A percentile compares a stretch with the other conserved stretches of the same genome.
Conservation (phyloP, 64 coral and sea anemone species). For the Montipora capricornis region DNA sequence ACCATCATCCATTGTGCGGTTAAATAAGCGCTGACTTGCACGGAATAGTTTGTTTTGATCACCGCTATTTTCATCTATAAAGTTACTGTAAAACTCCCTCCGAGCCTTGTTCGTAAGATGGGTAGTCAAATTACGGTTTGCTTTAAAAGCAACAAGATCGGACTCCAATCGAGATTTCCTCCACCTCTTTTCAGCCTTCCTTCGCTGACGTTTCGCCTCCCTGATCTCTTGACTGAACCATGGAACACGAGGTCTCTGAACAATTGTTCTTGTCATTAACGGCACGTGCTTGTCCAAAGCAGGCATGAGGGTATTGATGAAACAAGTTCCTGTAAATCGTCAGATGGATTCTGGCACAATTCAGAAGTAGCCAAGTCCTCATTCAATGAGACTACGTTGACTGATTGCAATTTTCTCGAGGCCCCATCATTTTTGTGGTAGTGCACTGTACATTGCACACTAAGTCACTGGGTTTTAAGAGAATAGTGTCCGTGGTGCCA, state of each 20-base stretch:
- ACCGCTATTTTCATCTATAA: constrained; percentile 32
- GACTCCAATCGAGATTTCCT: constrained; percentile 3
- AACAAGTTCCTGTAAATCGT: no score
- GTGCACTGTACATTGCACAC: no score
- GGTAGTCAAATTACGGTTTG: constrained; percentile 12
- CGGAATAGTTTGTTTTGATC: constrained; percentile 47
- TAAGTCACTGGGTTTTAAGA: no score
- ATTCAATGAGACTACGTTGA: no score
- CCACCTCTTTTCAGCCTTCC: constrained; percentile 46
- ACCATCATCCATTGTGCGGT: constrained; percentile 34
- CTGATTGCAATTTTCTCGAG: no score
- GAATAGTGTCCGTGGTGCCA: no score
- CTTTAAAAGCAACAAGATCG: constrained; percentile 1
- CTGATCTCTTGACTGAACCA: constrained; percentile 53
- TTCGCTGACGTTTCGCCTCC: constrained; percentile 34
- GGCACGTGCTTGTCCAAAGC: no score
- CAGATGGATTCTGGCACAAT: no score
- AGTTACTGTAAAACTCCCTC: constrained; percentile 43
- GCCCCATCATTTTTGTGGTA: no score
- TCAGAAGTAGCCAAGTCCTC: no score
- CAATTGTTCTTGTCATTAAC: not conserved
- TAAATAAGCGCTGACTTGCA: constrained; percentile 20
- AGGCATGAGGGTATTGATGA: no score
- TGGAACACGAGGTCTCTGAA: constrained; percentile 47
- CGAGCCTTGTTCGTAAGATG: constrained; percentile 20